Conservation (phyloP, 2,888 invertebrate species). For the Drosophila recens region DNA sequence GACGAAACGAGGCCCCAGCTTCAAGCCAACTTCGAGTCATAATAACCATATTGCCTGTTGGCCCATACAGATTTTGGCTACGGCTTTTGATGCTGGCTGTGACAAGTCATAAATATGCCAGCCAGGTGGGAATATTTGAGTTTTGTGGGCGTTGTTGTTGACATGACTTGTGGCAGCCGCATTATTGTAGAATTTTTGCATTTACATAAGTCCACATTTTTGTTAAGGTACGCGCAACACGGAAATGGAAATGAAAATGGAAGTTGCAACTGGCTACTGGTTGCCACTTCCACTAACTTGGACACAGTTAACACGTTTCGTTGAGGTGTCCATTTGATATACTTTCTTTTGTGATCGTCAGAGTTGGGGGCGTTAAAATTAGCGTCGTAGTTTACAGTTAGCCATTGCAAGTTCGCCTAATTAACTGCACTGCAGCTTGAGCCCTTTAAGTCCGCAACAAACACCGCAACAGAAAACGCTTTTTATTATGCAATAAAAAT, state of each 20-base stretch:
- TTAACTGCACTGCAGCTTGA: constrained; percentile 18
- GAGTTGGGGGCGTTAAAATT: constrained; percentile 36
- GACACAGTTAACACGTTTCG: constrained; percentile 39
- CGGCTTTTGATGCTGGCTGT: constrained; percentile 36
- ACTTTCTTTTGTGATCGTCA: constrained; percentile 42
- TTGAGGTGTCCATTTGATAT: constrained; percentile 49
- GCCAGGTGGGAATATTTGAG: constrained; percentile 54
- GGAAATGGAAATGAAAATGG: constrained; percentile 8
- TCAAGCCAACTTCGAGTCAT: constrained; percentile 8
- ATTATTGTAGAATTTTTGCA: constrained; percentile 56
- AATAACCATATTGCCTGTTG: constrained; percentile 37
- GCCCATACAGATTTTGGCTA: constrained; percentile 53
- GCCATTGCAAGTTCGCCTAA: constrained; percentile 33
- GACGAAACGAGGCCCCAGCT: constrained; percentile 7
- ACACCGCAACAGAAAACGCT: constrained; percentile 7
- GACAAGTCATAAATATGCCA: constrained; percentile 65
- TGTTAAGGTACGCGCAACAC: constrained; percentile 19
- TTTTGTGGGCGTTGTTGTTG: constrained; percentile 58
- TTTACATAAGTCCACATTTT: constrained; percentile 23
- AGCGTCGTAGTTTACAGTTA: constrained; percentile 28
- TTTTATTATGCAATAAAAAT: constrained; percentile 60
- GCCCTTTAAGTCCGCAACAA: constrained; percentile 1
- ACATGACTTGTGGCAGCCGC: constrained; percentile 27
- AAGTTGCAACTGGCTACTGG: neutral
- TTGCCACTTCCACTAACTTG: constrained; percentile 10